Conservation (phyloP, 2,888 invertebrate genomes). For the Hirudinaria manillensis region DNA sequence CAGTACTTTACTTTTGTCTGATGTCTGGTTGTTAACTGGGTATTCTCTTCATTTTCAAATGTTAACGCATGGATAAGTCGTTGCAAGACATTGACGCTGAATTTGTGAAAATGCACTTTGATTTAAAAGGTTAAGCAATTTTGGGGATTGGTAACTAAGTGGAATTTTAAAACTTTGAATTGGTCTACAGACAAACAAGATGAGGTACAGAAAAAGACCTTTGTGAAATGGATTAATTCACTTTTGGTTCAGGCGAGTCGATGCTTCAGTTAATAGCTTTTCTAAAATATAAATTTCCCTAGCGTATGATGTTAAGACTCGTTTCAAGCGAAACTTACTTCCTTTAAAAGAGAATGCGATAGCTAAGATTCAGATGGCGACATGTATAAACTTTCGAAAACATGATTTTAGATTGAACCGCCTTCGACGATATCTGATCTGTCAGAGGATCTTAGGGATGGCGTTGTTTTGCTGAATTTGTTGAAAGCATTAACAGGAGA, state of each 20-base stretch:
- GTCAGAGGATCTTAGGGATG: slow-evolving; percentile 92
- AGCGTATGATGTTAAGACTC: background rate
- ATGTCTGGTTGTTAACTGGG: background rate
- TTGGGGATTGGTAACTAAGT: background rate
- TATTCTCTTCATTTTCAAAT: background rate
- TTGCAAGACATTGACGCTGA: background rate
- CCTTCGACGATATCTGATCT: slow-evolving; percentile 85
- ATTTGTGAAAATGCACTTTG: background rate
- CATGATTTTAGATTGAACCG: slow-evolving; percentile 72
- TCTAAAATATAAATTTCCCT: too few species aligned
- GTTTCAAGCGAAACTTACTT: background rate
- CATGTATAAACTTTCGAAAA: background rate
- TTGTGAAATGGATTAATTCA: slow-evolving; percentile 98
- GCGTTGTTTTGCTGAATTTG: slow-evolving; percentile 81
- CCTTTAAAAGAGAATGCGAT: background rate
- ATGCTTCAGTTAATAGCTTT: too few species aligned
- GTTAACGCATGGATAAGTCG: background rate
- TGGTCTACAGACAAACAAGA: slow-evolving; percentile 83
- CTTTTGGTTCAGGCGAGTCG: slow-evolving; percentile 75
- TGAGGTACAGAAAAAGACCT: slow-evolving; percentile 96
- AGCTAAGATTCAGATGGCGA: background rate
- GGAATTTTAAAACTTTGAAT: slow-evolving; percentile 1
- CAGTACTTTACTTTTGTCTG: too few species aligned
- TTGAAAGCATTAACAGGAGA: slow-evolving; percentile 91
- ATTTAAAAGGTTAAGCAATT: background rate